Base-by-base conservation (phyloP, 2,888 invertebrate genomes). In the Leptothorax acervorum region DNA sequence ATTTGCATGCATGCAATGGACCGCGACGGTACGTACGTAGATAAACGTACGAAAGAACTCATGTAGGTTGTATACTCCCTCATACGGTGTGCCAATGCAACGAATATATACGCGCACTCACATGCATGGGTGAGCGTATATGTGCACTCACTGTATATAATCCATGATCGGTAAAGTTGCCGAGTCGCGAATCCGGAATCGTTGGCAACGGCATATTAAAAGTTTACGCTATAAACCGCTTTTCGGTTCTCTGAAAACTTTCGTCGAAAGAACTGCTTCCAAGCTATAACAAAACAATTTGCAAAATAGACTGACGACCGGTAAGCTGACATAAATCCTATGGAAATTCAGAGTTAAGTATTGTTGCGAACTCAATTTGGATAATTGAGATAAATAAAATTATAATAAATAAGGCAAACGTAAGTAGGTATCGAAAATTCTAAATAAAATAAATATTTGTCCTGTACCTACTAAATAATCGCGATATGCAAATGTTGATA, bases 1-100 rank as follows among this genome's bases (percentile, higher is more conserved):
- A 82, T 82, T 83, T 87, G 82, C 86, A 87, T 86, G 76, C 73
- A 73, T 73, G 73, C 78, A 65, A 65, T 75, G 35, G 57, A 63
- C 76, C 51, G 70, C 60, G 39, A 57, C 28, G 57, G 39, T 70
- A 83, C 53, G 18, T 76, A 63, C 70, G 42, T 51, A 68, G 83
- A 83, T 83, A 76, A 83, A 76, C 68, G 53, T 76, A 68, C 68
- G 68, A 83, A 76, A 78, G 62, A 78, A 53, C 76, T 76, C 51
- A 6, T 66, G 74, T 57, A 53, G 35, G 31, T 68, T 68, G 39
- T 70, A 45, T 51, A 70, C 83, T 55, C 62, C 62, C 51, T 83
- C 76, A 76, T 60, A 51, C 39, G 60, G 23, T 57, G 18, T 55
- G 60, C 83, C 35, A 62, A 65, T 73, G 55, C 53, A 48, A 45